These are phyloP conservation scores for Neomonachus schauinslandi DNA, from an alignment of 2,113 vertebrate genomes.

Conservation along the genomic window DNA sequence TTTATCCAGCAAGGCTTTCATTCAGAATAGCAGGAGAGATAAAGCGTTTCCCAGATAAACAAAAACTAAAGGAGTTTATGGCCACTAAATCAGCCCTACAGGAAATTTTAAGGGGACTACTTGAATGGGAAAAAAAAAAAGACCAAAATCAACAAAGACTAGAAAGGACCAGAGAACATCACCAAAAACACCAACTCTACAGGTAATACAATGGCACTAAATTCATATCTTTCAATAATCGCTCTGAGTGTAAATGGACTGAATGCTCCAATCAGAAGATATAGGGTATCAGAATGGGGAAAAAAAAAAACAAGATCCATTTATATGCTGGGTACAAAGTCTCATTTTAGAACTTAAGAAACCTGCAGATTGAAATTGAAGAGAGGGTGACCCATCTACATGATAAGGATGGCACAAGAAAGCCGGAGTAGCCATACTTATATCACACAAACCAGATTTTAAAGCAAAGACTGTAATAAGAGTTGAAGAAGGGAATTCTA, in stretches of 20 bases:
- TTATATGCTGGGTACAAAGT: not conserved
- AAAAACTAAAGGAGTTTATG: not conserved
- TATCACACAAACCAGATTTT: not conserved
- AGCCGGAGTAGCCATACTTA: not conserved
- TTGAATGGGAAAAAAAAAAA: too few relatives aligned
- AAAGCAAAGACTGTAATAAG: not conserved
- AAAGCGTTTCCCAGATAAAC: not conserved
- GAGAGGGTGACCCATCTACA: not conserved
- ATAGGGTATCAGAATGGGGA: not conserved
- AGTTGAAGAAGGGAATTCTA: not conserved
- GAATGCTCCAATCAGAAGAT: not conserved
- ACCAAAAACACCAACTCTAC: not conserved
- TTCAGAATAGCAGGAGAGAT: too few relatives aligned
- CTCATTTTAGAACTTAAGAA: not conserved
- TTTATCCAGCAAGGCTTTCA: too few relatives aligned
- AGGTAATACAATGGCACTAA: not conserved
- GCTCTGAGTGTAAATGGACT: not conserved
- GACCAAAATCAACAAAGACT: not conserved
- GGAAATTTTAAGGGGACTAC: too few relatives aligned
- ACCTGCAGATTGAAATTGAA: not conserved
- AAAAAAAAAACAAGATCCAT: not conserved
- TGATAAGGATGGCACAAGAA: not conserved
- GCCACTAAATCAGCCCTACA: not conserved
- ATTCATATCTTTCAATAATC: not conserved
- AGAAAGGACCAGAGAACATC: not conserved